Evolutionary conservation across 2,888 invertebrate genomes (phyloP), one percentile per base, ranked within the genome.

Genomic region (Smittia sp.): DNA sequence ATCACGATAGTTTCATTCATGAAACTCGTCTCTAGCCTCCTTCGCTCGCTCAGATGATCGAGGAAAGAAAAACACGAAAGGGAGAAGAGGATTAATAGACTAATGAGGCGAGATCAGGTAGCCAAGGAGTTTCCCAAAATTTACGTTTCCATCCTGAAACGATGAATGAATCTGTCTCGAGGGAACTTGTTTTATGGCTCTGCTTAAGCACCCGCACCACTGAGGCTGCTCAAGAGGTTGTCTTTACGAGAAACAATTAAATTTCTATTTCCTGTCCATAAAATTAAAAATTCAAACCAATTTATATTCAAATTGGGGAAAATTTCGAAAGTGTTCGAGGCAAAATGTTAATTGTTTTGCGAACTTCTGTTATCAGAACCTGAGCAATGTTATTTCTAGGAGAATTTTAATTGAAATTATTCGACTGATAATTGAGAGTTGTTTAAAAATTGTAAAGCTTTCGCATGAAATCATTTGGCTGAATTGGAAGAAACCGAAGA

Each of bases 101-200:
- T 58, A 22, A 58, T 46, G 52, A 20, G 15, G 20, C 7, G n/a
- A 9, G 9, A 18, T 58, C 58, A 58, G 58, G 58, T 58, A 58
- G 9, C 22, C 4, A 18, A 22, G 18, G 58, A 11, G 22, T 20
- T 6, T 58, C 18, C 58, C 58, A 20, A 58, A 20, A 58, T 4
- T 58, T 11, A 58, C 20, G 9, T 58, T 18, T 1, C 20, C 11
- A 58, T 13, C 52, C 52, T 15, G n/a, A 13, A 46, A 15, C 18
- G n/a, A 46, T 58, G 58, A 58, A 58, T 58, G 58, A 58, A 18
- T 22, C 18, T 15, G 46, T 58, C 58, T 6, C 22, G 58, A n/a
- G 22, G 18, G 58, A 58, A 58, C 58, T 58, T 58, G 58, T 58
- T 58, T 58, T 58, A 58, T 58, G n/a, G 58, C 20, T 6, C 18